Base-by-base conservation (phyloP, 2,113 vertebrate genomes). In the Megaceryle maxima region DNA sequence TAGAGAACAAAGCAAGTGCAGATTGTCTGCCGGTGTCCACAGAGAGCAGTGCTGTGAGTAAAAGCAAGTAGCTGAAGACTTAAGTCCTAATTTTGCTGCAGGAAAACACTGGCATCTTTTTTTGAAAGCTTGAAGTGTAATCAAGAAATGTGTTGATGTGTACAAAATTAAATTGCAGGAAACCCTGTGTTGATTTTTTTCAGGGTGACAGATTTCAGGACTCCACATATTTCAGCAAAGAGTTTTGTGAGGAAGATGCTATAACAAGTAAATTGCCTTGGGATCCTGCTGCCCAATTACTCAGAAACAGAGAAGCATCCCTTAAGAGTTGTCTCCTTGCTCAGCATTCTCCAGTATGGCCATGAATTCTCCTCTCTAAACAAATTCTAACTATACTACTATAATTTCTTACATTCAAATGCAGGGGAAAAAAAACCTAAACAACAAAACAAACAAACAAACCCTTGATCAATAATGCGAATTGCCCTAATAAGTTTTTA, bases 131-230 rank as follows among this genome's bases (percentile, higher is more conserved):
- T 96, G 78, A 91, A 91, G 62, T 43, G 21, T 91, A 95, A 92
- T 94, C 66, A 89, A 92, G 78, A 94, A 96, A 92, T 22, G 50
- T 89, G 89, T 95, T 92, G 87, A 92, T 66, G 74, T 48, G 41
- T 44, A 91, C 81, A 95, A 91, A 97, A 95, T 62, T 84, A 92
- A 96, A 94, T 37, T 85, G 87, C 82, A 82, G 84, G 62, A 89
- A 89, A 78, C 33, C 21, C 41, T 92, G 20, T 31, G 81, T 39
- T 94, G 69, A 91, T 94, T 92, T 88, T 69, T 90, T 92, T 75
- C 83, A 78, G 74, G 26, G 44, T 94, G 93, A 92, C 89, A 92
- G 41, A 64, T 87, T 50, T 84, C 66, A 89, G 69, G 74, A 91
- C 85, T 69, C 39, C 77, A 89, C 13, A n/a, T 91, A 85, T 82